phyloP scores from a whole-genome alignment of 92 coral and sea anemone species.

The Phenganax marumi region DNA sequence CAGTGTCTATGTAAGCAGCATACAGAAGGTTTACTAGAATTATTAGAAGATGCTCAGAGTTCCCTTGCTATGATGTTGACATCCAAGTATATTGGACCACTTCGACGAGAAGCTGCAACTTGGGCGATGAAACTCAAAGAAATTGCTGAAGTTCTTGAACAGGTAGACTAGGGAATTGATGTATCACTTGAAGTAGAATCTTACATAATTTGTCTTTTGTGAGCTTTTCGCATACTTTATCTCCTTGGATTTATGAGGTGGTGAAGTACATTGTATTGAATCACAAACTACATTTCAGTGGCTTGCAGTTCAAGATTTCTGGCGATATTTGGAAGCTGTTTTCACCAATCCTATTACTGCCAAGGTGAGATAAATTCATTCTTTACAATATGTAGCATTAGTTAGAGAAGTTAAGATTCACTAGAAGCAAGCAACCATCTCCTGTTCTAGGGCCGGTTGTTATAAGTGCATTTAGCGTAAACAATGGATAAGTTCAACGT shows the following conservation, averaged over 20 bases:
- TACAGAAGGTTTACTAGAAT: constrained; percentile 84
- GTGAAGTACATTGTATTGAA: no score
- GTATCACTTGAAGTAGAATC: no score
- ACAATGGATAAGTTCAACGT: no score
- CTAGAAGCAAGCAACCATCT: no score
- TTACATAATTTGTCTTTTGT: neutral
- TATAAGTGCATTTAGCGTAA: no score
- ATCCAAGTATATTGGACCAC: constrained; percentile 96
- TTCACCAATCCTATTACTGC: constrained; percentile 86
- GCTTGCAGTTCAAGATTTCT: constrained; percentile 93
- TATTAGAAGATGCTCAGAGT: constrained; percentile 93
- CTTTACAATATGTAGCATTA: no score
- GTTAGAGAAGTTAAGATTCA: no score
- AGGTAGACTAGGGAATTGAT: constrained; percentile 49
- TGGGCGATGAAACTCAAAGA: constrained; percentile 98
- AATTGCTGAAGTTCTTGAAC: constrained; percentile 89
- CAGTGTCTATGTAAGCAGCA: constrained; percentile 89
- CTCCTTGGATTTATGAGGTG: neutral
- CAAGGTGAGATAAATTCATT: constrained; percentile 55
- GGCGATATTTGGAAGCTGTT: constrained; percentile 93
- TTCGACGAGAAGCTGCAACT: constrained; percentile 95
- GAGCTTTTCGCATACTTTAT: neutral
- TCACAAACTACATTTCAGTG: constrained; percentile 53
- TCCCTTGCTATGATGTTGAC: constrained; percentile 95
- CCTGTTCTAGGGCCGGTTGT: no score